Evolutionary conservation across 92 coral and sea anemone species (phyloP).

Genomic region (Porites lobata): DNA sequence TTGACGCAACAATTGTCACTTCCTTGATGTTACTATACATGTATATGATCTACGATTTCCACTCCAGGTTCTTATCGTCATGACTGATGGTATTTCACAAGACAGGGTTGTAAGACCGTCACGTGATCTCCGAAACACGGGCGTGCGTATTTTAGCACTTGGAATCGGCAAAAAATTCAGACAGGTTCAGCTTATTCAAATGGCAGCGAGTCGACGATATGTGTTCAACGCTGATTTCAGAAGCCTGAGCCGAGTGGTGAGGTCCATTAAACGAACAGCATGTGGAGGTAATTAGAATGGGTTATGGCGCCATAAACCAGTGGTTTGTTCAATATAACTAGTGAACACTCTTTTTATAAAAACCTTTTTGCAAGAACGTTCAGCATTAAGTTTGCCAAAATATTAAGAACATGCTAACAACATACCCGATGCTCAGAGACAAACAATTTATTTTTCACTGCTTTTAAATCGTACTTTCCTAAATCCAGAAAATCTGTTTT

Average conservation of each 20-base stretch:
- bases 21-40: background rate
- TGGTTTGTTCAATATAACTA: too few relatives aligned
- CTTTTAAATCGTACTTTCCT: too few relatives aligned
- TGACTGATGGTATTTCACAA: conserved; percentile 88
- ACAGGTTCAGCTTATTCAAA: conserved; percentile 62
- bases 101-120: conserved; percentile 69
- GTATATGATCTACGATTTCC: background rate
- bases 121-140: conserved; percentile 60
- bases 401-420: too few relatives aligned
- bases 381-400: too few relatives aligned
- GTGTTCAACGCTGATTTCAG: conserved; percentile 81
- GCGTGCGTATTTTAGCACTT: conserved; percentile 68
- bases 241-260: conserved; percentile 56
- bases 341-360: too few relatives aligned
- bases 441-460: too few relatives aligned
- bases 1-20: background rate
- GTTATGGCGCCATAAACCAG: background rate
- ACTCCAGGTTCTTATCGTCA: conserved; percentile 64
- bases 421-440: too few relatives aligned
- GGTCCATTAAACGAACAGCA: conserved; percentile 72
- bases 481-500: too few relatives aligned
- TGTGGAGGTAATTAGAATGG: background rate
- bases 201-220: conserved; percentile 63
- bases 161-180: conserved; percentile 76
- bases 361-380: too few relatives aligned